phyloP scores from a whole-genome alignment of 2,113 vertebrate species.

The Pristiophorus japonicus region DNA sequence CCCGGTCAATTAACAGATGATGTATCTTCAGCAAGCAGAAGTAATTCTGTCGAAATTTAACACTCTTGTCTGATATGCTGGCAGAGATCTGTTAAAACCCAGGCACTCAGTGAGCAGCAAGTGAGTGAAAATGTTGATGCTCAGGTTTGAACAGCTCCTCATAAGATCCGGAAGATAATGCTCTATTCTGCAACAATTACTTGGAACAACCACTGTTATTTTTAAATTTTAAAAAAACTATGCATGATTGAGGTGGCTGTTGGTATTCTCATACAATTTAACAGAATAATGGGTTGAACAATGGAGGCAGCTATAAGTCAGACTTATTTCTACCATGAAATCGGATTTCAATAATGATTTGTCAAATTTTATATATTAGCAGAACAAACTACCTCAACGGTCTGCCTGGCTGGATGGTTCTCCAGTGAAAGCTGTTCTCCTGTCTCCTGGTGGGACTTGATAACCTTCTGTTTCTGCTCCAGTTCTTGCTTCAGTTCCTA shows the following conservation, averaged over 20 bases:
- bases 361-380: not conserved
- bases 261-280: not conserved
- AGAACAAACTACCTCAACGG: constrained; percentile 72
- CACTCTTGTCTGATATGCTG: not conserved
- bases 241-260: not conserved
- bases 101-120: not conserved
- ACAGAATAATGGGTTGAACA: not conserved
- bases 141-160: not conserved
- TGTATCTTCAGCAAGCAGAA: not conserved
- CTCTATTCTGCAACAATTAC: not conserved
- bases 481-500: constrained; percentile 81
- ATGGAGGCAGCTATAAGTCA: not conserved
- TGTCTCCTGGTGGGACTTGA: constrained; percentile 81
- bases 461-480: constrained; percentile 81
- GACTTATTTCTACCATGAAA: not conserved
- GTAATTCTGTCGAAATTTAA: not conserved
- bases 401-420: constrained; percentile 94
- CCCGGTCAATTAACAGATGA: not conserved
- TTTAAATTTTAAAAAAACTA: not conserved
- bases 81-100: not conserved
- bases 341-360: not conserved
- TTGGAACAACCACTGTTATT: not conserved
- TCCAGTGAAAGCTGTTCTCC: constrained; percentile 76
- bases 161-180: not conserved
- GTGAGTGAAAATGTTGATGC: not conserved